phyloP scores from a whole-genome alignment of 2,113 vertebrate species.

The Psilopsiagon aymara region DNA sequence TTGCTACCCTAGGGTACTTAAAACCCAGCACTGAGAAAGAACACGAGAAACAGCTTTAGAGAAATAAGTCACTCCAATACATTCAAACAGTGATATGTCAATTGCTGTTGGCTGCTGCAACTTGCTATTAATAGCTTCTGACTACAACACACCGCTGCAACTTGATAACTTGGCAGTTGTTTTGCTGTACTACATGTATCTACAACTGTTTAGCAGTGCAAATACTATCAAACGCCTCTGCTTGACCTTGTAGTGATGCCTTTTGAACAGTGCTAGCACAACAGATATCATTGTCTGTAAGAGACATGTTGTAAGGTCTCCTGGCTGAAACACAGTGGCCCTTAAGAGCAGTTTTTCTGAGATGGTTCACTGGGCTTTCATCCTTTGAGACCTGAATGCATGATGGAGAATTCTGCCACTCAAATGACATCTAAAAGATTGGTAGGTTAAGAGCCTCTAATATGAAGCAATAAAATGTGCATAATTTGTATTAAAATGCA shows the following conservation, averaged over 20 bases:
- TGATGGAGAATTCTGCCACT: neutral
- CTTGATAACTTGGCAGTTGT: neutral
- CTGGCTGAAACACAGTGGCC: neutral
- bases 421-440: neutral
- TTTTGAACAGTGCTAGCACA: neutral
- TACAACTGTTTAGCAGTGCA: neutral
- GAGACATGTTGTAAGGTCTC: neutral
- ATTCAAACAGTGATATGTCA: neutral
- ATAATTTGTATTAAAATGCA: neutral
- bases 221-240: neutral
- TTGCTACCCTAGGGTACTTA: neutral
- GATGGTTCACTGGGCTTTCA: neutral
- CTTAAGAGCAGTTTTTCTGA: neutral
- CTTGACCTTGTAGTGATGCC: accelerated
- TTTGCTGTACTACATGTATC: neutral
- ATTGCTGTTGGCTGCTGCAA: neutral
- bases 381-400: neutral
- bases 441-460: neutral
- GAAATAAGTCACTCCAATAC: neutral
- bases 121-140: neutral
- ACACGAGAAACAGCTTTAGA: neutral
- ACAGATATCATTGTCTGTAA: accelerated
- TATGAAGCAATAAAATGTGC: accelerated
- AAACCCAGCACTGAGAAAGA: neutral
- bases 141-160: neutral